Conservation (phyloP, 2,888 invertebrate genomes). For the Lucinisca nassula region DNA sequence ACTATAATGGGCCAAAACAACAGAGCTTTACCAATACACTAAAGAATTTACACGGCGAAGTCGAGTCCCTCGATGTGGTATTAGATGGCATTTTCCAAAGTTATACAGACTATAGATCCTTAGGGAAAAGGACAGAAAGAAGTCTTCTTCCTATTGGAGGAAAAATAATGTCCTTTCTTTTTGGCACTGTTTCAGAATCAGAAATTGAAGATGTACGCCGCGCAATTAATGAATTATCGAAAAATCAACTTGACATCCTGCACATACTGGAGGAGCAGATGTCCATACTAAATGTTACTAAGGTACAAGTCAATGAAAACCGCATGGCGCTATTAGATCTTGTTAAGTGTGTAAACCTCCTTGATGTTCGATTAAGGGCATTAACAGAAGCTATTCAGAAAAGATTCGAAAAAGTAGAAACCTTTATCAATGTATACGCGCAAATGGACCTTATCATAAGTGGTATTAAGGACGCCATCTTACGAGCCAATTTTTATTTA, state of each 20-base stretch:
- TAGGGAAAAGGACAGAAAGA: neutral
- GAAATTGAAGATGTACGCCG: neutral
- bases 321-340: neutral
- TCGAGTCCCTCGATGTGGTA: neutral
- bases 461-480: neutral
- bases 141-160: neutral
- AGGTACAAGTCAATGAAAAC: neutral
- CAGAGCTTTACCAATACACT: neutral
- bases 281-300: neutral
- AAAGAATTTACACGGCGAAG: neutral
- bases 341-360: neutral
- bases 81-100: neutral
- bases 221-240: neutral
- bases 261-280: neutral
- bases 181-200: conserved; percentile 4
- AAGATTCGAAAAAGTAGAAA: neutral
- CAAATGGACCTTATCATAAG: neutral
- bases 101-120: neutral
- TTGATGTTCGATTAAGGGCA: neutral
- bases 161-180: neutral
- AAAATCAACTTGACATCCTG: neutral
- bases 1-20: neutral
- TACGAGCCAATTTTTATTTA: neutral
- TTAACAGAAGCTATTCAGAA: neutral
- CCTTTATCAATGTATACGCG: neutral